Percentiles rank a stretch among this genome's conserved stretches.
Conservation (phyloP, 2,888 invertebrate genomes). For the Reticulitermes lucifugus region DNA sequence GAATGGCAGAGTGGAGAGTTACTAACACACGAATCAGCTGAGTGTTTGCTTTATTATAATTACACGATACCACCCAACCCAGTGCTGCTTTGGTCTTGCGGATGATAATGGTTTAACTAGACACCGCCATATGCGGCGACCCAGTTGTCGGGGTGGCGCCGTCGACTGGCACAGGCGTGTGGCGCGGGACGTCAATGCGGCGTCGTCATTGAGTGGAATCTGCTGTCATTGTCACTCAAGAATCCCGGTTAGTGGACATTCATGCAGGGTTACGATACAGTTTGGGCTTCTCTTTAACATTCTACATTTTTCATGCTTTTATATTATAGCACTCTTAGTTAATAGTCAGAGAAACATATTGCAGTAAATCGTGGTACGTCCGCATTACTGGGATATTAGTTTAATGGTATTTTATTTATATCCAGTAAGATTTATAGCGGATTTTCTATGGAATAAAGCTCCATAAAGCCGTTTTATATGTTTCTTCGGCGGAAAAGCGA, state of each 20-base stretch:
- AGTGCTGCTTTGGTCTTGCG: neutral
- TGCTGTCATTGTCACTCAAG: constrained; percentile 44
- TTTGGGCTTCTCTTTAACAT: neutral
- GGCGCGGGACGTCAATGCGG: constrained; percentile 21
- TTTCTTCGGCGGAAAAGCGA: neutral
- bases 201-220: constrained; percentile 40
- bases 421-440: neutral
- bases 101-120: neutral
- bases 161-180: neutral
- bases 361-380: neutral
- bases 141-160: constrained; percentile 6
- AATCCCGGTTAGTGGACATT: constrained; percentile 24
- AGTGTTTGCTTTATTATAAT: too few relatives aligned
- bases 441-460: neutral
- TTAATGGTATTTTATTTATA: neutral
- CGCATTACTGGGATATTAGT: neutral
- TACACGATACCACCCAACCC: neutral
- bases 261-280: neutral
- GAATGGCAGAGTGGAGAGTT: too few relatives aligned
- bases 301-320: neutral
- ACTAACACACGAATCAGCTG: too few relatives aligned
- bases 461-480: neutral
- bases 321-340: neutral
- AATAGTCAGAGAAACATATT: neutral
- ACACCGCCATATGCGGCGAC: neutral